These are phyloP conservation scores for Coracias cyanogaster DNA, from an alignment of 2,797 vertebrate genomes.

Conservation along the genomic window DNA sequence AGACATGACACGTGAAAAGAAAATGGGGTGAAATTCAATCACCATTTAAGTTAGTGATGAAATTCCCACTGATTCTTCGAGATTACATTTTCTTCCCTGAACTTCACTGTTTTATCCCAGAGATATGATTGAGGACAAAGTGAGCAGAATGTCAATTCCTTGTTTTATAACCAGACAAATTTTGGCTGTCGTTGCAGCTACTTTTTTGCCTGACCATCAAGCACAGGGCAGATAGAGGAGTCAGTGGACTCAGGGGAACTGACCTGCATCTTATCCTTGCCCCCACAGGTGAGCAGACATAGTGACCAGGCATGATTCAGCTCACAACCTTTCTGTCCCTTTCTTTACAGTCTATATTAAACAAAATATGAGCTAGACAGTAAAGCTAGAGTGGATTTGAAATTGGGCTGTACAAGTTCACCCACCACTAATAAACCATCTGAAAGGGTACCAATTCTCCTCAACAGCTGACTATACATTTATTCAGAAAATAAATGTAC, in stretches of 20 bases:
- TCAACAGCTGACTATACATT: constrained; percentile 7
- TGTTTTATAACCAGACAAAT: not conserved
- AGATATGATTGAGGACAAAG: not conserved
- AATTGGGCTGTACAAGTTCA: constrained; percentile 8
- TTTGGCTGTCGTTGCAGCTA: not conserved
- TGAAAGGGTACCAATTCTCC: not conserved
- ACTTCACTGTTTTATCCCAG: not conserved
- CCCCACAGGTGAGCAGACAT: not conserved
- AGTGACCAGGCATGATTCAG: not conserved
- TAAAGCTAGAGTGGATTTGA: constrained; percentile 11
- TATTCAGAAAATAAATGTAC: constrained; percentile 36
- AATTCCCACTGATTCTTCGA: not conserved
- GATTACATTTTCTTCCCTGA: not conserved
- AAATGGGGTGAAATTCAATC: not conserved
- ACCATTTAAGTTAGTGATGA: not conserved
- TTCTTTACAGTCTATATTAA: not conserved
- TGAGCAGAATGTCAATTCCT: not conserved
- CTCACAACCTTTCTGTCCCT: not conserved
- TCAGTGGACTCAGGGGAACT: not conserved
- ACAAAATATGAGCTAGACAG: not conserved
- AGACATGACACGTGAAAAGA: not conserved
- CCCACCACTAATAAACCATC: not conserved
- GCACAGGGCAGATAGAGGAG: not conserved
- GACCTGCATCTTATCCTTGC: not conserved
- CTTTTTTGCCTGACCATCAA: not conserved